phyloP scores from a whole-genome alignment of 2,113 vertebrate genomes.

The Pantherophis guttatus region DNA sequence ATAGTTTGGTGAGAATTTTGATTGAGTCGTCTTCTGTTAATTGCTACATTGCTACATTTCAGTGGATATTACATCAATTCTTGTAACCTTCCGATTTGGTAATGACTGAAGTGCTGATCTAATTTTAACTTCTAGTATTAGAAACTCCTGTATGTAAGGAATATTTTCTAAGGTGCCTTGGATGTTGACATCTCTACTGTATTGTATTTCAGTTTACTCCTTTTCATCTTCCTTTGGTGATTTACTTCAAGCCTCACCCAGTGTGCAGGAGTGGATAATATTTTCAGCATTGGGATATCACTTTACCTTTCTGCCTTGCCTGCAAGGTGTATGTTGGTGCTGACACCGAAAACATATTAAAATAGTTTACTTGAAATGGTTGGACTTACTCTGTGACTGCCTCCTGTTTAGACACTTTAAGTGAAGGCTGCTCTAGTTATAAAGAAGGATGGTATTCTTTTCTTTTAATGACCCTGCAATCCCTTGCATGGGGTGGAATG shows the following conservation, averaged over 20 bases:
- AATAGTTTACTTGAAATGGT: neutral
- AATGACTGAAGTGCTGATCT: neutral
- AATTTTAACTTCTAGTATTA: neutral
- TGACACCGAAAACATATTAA: neutral
- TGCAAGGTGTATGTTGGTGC: neutral
- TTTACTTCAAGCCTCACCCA: neutral
- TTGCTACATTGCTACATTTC: neutral
- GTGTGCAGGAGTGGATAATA: neutral
- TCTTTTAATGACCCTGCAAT: neutral
- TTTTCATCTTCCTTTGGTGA: neutral
- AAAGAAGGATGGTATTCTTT: neutral
- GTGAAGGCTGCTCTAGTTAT: neutral
- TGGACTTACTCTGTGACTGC: neutral
- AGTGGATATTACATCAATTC: neutral
- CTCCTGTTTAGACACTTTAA: neutral
- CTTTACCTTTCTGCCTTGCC: neutral
- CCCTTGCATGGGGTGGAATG: neutral
- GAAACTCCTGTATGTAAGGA: neutral
- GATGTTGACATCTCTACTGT: neutral
- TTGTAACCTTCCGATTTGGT: neutral
- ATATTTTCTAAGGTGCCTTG: neutral
- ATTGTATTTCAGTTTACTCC: neutral
- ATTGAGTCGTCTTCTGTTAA: neutral
- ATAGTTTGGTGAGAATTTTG: neutral
- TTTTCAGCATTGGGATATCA: neutral